These are phyloP conservation scores for Verasper variegatus DNA, from an alignment of 2,113 vertebrate genomes.

Conservation along the genomic window DNA sequence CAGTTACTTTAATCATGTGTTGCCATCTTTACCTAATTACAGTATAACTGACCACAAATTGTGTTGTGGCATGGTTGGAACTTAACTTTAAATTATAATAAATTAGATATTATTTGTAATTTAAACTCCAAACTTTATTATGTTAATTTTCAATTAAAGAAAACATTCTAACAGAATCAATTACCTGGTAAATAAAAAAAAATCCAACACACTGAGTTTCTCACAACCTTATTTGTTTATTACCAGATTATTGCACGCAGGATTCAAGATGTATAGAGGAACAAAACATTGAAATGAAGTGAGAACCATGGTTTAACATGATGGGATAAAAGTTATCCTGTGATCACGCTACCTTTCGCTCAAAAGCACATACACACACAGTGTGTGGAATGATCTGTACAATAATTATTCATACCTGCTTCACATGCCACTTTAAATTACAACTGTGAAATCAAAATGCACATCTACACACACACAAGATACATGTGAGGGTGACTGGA, in stretches of 20 bases:
- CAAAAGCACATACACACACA: conserved; percentile 58
- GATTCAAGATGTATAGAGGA: conserved; percentile 54
- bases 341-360: conserved; percentile 16
- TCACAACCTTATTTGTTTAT: conserved; percentile 38
- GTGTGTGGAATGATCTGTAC: conserved; percentile 64
- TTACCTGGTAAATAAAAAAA: background rate
- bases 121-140: no score
- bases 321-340: conserved; percentile 12
- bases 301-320: conserved; percentile 30
- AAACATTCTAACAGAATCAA: no score
- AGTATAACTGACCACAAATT: no score
- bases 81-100: no score
- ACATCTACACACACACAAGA: conserved; percentile 30
- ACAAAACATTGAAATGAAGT: conserved; percentile 39
- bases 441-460: conserved; percentile 31
- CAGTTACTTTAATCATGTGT: no score
- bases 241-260: conserved; percentile 63
- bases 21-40: no score
- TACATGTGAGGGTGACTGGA: conserved; percentile 16
- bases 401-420: conserved; percentile 59
- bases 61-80: no score
- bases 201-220: background rate
- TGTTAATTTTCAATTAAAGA: no score
- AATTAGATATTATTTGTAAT: no score
- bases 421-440: conserved; percentile 37